Percentiles rank a stretch among this genome's conserved stretches.
phyloP scores from a whole-genome alignment of 2,888 invertebrate genomes.

The Dicyrtoma fusca region DNA sequence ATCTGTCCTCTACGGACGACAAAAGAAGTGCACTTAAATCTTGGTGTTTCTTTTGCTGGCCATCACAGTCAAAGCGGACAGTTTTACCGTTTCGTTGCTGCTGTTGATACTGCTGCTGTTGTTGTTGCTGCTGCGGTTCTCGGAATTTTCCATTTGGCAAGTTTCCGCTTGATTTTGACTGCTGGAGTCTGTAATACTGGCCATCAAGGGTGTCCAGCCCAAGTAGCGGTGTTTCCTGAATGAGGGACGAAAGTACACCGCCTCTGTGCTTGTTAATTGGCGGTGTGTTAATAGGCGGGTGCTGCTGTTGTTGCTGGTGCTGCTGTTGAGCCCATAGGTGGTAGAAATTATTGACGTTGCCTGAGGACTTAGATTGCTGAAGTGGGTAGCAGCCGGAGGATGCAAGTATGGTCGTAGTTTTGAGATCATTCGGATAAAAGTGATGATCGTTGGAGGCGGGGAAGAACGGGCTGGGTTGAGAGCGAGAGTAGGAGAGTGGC shows the following conservation, averaged over 20 bases:
- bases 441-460: neutral
- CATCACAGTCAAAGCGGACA: constrained; percentile 31
- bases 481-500: constrained; percentile 13
- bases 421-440: constrained; percentile 54
- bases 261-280: neutral
- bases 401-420: constrained; percentile 54
- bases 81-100: constrained; percentile 9
- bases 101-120: neutral
- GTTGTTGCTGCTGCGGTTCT: constrained; percentile 19
- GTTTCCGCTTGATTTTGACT: constrained; percentile 74
- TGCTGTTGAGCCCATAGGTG: constrained; percentile 48
- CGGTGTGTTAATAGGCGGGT: constrained; percentile 12
- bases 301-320: constrained; percentile 31
- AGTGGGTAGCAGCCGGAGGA: constrained; percentile 47
- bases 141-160: constrained; percentile 59
- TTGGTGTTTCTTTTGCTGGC: neutral
- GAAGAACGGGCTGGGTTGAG: constrained; percentile 3
- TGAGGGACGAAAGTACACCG: too few relatives aligned
- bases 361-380: constrained; percentile 57
- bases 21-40: neutral
- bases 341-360: constrained; percentile 42
- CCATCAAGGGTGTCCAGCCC: constrained; percentile 4
- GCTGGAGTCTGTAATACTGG: constrained; percentile 62
- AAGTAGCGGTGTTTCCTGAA: neutral
- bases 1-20: constrained; percentile 1